Evolutionary conservation across 2,888 invertebrate genomes (phyloP), one percentile per base, ranked within the genome.

Genomic region (Nowickia ferox): DNA sequence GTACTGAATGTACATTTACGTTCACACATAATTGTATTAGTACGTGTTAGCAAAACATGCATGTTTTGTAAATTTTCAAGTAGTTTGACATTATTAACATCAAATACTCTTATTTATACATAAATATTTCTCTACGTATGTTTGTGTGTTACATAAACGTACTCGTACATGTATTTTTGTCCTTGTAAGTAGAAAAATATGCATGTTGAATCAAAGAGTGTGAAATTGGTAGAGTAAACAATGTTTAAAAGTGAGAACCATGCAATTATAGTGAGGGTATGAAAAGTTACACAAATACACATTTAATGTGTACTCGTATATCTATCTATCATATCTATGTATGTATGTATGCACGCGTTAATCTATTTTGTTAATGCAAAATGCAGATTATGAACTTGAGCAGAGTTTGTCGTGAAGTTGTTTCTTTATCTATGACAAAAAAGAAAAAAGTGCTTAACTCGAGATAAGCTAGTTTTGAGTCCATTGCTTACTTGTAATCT

Each of bases 1-100:
- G 44, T 63, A 53, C 42, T 11, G 8, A 51, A 15, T 46, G 44
- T 42, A 61, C n/a, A 51, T 8, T 40, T 66, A 68, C 44, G 17
- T 46, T 30, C 19, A 19, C 38, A 63, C 44, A 13, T 69, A 71
- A 71, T 71, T 55, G 30, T 38, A 46, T 53, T 61, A 13, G n/a
- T 76, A 9, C 42, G 19, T 19, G 13, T 19, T 19, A 46, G 30
- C 17, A 48, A 19, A 5, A 71, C 22, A 38, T 46, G 11, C 13
- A 53, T 55, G n/a, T 80, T 79, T 84, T 72, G 53, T 51, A 46
- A 74, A 81, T 81, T 74, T 74, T 74, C 77, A 74, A 82, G 74
- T 78, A 82, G 72, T 78, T 82, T 74, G 81, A 85, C 81, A 85
- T 78, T 78, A 82, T 82, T 82, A 82, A 19, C 74, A 63, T 68